Percentiles rank a stretch among this genome's conserved stretches.
Conservation (phyloP, 92 coral and sea anemone genomes). For the Pocillopora meandrina region DNA sequence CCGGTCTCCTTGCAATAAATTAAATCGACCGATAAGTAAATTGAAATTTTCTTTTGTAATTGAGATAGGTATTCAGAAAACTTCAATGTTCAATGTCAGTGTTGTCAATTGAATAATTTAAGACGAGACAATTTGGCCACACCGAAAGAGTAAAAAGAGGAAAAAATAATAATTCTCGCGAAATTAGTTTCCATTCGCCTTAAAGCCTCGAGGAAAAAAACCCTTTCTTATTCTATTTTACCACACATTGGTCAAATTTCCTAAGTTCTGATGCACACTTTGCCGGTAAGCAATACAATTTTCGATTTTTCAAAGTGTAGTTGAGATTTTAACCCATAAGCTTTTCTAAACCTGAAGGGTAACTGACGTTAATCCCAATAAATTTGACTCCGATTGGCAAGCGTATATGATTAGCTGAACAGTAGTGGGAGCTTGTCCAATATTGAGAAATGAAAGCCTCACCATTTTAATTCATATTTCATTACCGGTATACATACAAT, state of each 20-base stretch:
- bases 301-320: background rate
- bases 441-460: background rate
- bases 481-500: background rate
- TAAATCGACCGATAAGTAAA: conserved; percentile 33
- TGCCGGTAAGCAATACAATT: background rate
- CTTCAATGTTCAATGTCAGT: background rate
- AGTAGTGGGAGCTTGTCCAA: background rate
- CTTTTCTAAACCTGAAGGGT: background rate
- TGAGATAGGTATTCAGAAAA: conserved; percentile 15
- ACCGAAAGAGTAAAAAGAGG: background rate
- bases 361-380: background rate
- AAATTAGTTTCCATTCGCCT: too few species aligned
- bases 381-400: background rate
- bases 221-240: too few species aligned
- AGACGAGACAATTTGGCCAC: conserved; percentile 8
- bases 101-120: conserved; percentile 5
- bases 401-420: background rate
- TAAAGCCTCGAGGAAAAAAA: too few species aligned
- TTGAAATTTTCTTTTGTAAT: conserved; percentile 37
- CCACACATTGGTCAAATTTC: too few species aligned
- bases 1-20: conserved; percentile 38
- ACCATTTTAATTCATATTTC: background rate
- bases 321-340: background rate
- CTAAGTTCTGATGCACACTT: too few species aligned
- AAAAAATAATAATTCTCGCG: background rate